Conservation (phyloP, 1,140 invertebrate species). For the Brachionus paranguensis region DNA sequence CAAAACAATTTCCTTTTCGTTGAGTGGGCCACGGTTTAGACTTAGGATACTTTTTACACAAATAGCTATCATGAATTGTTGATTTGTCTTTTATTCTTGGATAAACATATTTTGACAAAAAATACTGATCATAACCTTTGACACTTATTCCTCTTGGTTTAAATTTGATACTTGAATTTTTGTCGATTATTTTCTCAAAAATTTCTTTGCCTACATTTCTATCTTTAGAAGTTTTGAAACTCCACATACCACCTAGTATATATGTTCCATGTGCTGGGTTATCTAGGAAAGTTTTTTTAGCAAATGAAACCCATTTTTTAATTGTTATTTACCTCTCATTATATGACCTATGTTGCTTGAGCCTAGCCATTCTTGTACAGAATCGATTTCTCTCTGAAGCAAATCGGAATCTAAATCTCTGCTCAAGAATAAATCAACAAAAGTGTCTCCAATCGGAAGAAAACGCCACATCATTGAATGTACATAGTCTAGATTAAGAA, state of each 20-base stretch:
- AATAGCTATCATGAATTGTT: constrained; percentile 10
- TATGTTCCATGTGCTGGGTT: neutral
- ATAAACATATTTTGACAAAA: neutral
- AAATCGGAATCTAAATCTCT: constrained; percentile 1
- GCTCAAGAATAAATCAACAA: neutral
- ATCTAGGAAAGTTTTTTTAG: neutral
- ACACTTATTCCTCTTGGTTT: neutral
- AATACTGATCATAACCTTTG: neutral
- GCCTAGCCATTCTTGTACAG: neutral
- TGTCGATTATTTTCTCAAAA: neutral
- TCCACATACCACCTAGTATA: constrained; percentile 21
- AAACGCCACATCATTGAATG: neutral
- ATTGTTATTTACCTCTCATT: neutral
- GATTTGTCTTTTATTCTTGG: neutral
- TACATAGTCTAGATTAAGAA: neutral
- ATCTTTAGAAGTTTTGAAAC: neutral
- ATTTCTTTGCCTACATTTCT: neutral
- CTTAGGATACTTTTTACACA: neutral
- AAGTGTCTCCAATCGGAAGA: neutral
- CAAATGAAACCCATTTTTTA: neutral
- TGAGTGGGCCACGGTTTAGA: neutral
- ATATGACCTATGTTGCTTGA: neutral
- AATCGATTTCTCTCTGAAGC: neutral
- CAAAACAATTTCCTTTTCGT: constrained; percentile 6
- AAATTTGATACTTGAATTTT: neutral